phyloP scores from a whole-genome alignment of 37 sponge, comb jelly and placozoan genomes.

The Halichondria panicea region DNA sequence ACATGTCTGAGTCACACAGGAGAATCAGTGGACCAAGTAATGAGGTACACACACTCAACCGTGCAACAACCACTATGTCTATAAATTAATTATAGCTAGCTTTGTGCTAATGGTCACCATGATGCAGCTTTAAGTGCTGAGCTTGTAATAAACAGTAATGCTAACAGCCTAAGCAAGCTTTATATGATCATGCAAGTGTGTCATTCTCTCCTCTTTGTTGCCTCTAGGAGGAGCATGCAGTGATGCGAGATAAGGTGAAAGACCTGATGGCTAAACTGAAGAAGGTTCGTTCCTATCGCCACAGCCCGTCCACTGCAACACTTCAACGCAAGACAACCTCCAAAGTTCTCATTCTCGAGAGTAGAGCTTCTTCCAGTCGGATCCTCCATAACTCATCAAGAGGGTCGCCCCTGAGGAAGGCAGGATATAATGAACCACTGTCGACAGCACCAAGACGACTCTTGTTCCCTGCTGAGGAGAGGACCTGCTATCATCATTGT shows the following conservation, averaged over 20 bases:
- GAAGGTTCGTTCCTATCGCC: conserved; percentile 1
- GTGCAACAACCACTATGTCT: too few relatives aligned
- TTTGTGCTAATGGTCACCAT: too few relatives aligned
- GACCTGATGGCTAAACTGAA: conserved; percentile 38
- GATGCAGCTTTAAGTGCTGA: too few relatives aligned
- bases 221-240: conserved; percentile 30
- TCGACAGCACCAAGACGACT: conserved; percentile 12
- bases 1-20: too few relatives aligned
- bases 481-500: background rate
- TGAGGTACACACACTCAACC: too few relatives aligned
- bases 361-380: conserved; percentile 9
- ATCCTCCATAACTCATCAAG: background rate
- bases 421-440: conserved; percentile 8
- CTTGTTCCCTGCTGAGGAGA: conserved; percentile 7
- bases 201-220: background rate
- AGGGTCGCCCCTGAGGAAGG: background rate
- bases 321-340: conserved; percentile 5
- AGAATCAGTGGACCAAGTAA: too few relatives aligned
- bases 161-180: too few relatives aligned
- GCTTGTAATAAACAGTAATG: too few relatives aligned
- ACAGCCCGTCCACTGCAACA: background rate
- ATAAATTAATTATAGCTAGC: too few relatives aligned
- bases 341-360: conserved; percentile 24
- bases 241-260: conserved; percentile 47
- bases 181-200: too few relatives aligned